A percentile compares a stretch with the other conserved stretches of the same genome.
These are phyloP conservation scores for Neuroscelio doddi DNA, from an alignment of 2,888 invertebrate genomes.

Conservation along the genomic window DNA sequence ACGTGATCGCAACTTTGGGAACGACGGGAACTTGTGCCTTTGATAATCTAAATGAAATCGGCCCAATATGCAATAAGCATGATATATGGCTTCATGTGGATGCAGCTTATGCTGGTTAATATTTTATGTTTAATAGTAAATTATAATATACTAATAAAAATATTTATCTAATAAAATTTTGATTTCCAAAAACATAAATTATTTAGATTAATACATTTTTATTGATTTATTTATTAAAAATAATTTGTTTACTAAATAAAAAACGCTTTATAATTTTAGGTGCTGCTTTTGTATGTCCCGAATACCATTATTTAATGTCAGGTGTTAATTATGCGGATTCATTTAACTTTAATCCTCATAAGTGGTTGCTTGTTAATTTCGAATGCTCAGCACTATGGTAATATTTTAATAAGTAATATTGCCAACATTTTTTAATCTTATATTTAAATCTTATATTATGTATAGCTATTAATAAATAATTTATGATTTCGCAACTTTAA, in stretches of 20 bases:
- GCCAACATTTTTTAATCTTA: too few species aligned
- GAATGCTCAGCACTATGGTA: slow-evolving; percentile 95
- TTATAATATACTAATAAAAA: too few species aligned
- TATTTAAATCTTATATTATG: too few species aligned
- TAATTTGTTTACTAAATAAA: too few species aligned
- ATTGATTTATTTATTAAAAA: too few species aligned
- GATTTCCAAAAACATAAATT: too few species aligned
- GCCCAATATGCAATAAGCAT: slow-evolving; percentile 83
- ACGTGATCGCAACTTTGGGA: slow-evolving; percentile 89
- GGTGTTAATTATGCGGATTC: slow-evolving; percentile 90
- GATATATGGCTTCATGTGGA: slow-evolving; percentile 95
- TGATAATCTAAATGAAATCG: slow-evolving; percentile 89
- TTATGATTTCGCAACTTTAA: too few species aligned
- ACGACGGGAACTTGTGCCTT: slow-evolving; percentile 93
- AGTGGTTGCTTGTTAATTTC: slow-evolving; percentile 95
- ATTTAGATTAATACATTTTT: too few species aligned
- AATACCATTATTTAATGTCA: slow-evolving; percentile 85
- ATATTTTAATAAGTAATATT: neutral
- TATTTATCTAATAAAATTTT: too few species aligned
- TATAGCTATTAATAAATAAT: too few species aligned
- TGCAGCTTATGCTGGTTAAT: slow-evolving; percentile 89
- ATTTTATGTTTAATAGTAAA: slow-evolving; percentile 10
- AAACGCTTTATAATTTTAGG: slow-evolving; percentile 74
- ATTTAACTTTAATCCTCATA: slow-evolving; percentile 95
- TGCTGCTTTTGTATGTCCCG: slow-evolving; percentile 92